phyloP scores from a whole-genome alignment of 2,888 invertebrate species.

The Nomada flava region DNA sequence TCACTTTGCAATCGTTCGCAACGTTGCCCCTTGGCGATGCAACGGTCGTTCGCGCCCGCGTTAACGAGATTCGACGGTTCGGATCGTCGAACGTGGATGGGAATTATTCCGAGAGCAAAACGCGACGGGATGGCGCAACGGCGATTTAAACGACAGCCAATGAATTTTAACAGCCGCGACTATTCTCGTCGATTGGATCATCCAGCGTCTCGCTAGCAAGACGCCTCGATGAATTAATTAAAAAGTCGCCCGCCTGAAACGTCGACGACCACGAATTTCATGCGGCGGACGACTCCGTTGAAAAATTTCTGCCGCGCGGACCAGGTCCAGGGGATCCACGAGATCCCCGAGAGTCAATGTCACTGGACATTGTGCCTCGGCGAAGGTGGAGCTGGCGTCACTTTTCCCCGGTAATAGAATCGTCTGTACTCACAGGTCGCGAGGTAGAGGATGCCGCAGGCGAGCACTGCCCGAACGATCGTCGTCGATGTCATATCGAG shows the following conservation, averaged over 20 bases:
- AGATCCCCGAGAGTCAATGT: too few relatives aligned
- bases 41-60: background rate
- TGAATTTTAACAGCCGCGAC: conserved; percentile 43
- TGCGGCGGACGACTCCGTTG: too few relatives aligned
- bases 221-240: too few relatives aligned
- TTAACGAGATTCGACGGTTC: background rate
- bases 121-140: conserved; percentile 24
- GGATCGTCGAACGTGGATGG: background rate
- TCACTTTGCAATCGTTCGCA: too few relatives aligned
- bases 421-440: conserved; percentile 68
- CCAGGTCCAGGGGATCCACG: too few relatives aligned
- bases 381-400: background rate
- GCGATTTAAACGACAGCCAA: background rate
- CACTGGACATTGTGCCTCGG: background rate
- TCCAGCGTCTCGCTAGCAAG: background rate
- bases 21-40: background rate
- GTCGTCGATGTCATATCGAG: conserved; percentile 67
- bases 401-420: too few relatives aligned
- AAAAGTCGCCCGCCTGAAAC: too few relatives aligned
- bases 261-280: too few relatives aligned
- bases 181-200: conserved; percentile 38
- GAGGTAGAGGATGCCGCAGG: conserved; percentile 65
- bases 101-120: background rate
- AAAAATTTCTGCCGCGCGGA: too few relatives aligned
- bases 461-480: conserved; percentile 64